A percentile compares a stretch with the other conserved stretches of the same genome.
phyloP scores from a whole-genome alignment of 2,888 invertebrate species.

The Hemaris fuciformis region DNA sequence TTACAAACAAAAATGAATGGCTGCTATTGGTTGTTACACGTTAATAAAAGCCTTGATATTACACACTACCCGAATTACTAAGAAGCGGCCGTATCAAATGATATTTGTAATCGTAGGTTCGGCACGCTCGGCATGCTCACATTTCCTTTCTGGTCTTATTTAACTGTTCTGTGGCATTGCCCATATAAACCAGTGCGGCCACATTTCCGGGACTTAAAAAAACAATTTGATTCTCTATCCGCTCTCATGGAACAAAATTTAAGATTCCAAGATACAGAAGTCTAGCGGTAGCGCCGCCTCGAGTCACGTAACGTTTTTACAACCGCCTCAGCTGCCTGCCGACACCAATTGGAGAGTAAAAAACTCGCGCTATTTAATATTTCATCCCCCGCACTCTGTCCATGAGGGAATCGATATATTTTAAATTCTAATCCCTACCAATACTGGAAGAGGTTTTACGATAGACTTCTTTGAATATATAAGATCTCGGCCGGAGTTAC shows the following conservation, averaged over 20 bases:
- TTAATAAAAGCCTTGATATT: too few relatives aligned
- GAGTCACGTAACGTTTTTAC: slow-evolving; percentile 75
- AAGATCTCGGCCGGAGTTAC: slow-evolving; percentile 40
- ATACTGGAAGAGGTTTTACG: slow-evolving; percentile 61
- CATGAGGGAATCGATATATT: slow-evolving; percentile 73
- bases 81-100: too few relatives aligned
- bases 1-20: too few relatives aligned
- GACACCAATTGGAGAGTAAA: slow-evolving; percentile 61
- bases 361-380: slow-evolving; percentile 60
- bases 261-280: background rate
- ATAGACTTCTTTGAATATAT: slow-evolving; percentile 68
- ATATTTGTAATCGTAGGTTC: too few relatives aligned
- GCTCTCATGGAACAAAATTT: background rate
- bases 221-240: too few relatives aligned
- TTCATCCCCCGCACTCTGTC: slow-evolving; percentile 52
- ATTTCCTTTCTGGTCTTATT: too few relatives aligned
- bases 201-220: too few relatives aligned
- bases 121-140: too few relatives aligned
- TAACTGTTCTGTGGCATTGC: too few relatives aligned
- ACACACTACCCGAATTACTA: too few relatives aligned
- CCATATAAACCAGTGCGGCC: too few relatives aligned
- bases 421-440: slow-evolving; percentile 76
- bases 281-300: slow-evolving; percentile 3
- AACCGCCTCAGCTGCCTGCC: slow-evolving; percentile 66
- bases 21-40: too few relatives aligned